These are phyloP conservation scores for Baccha elongata DNA, from an alignment of 2,888 invertebrate species.

Conservation along the genomic window DNA sequence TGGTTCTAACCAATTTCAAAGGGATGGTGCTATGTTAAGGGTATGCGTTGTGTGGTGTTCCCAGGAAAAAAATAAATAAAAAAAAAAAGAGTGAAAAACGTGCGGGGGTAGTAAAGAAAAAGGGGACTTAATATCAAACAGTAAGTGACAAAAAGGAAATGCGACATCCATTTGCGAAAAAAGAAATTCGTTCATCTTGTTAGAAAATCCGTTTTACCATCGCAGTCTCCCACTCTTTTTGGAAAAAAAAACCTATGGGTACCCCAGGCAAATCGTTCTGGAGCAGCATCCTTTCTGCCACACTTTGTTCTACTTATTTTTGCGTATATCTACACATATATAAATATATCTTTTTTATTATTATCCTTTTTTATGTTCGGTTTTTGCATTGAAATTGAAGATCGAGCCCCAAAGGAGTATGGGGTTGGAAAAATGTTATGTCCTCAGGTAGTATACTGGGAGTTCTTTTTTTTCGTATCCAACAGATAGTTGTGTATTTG, in stretches of 20 bases:
- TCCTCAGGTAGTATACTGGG: conserved; percentile 49
- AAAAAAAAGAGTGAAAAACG: conserved; percentile 8
- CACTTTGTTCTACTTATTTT: conserved; percentile 65
- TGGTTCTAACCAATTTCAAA: conserved; percentile 21
- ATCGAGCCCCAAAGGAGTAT: conserved; percentile 50
- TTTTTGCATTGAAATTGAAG: conserved; percentile 73
- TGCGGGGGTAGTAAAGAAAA: conserved; percentile 57
- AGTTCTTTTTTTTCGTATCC: conserved; percentile 6
- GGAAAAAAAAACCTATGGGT: too few relatives aligned
- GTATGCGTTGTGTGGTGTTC: conserved; percentile 26
- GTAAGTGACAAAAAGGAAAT: conserved; percentile 73
- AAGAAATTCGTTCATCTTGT: conserved; percentile 68
- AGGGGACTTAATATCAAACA: conserved; percentile 70
- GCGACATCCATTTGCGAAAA: conserved; percentile 71
- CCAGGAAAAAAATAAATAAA: conserved; percentile 7
- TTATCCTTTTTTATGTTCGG: conserved; percentile 72
- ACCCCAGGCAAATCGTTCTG: background rate
- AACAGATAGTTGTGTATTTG: conserved; percentile 17
- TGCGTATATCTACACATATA: conserved; percentile 24
- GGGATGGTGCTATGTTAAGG: conserved; percentile 55
- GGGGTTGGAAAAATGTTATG: conserved; percentile 43
- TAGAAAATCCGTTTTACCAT: conserved; percentile 62
- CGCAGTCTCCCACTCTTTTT: conserved; percentile 5
- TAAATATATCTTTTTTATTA: conserved; percentile 50
- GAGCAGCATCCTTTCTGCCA: conserved; percentile 38